Evolutionary conservation across 2,888 invertebrate genomes (phyloP).

Genomic region (Microctonus aethiopoides): DNA sequence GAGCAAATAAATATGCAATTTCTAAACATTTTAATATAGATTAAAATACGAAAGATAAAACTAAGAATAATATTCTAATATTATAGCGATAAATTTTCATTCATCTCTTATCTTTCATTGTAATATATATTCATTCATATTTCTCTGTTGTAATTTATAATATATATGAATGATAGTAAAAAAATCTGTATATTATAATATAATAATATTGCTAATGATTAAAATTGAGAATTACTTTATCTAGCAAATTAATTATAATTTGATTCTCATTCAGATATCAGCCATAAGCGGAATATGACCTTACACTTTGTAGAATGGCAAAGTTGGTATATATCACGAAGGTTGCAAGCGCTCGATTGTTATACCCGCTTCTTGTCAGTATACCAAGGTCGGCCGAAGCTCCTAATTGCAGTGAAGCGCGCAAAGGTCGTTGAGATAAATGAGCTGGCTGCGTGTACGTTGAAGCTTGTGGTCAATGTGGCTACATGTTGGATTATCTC

Average conservation of each 20-base stretch:
- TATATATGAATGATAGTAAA: no score
- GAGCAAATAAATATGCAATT: no score
- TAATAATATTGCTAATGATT: no score
- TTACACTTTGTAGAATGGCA: background rate
- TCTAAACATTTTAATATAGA: no score
- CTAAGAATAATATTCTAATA: no score
- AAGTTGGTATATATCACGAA: slow-evolving; percentile 3
- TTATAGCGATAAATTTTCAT: no score
- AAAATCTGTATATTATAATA: no score
- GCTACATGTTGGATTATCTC: slow-evolving; percentile 19
- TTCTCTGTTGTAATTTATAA: no score
- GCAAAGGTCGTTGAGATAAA: slow-evolving; percentile 41
- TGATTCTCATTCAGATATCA: background rate
- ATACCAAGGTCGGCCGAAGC: slow-evolving; percentile 23
- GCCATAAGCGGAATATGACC: background rate
- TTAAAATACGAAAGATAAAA: no score
- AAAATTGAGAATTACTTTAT: no score
- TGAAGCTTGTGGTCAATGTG: slow-evolving; percentile 13
- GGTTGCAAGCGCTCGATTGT: background rate
- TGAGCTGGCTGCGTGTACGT: slow-evolving; percentile 7
- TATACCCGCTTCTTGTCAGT: background rate
- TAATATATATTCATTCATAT: no score
- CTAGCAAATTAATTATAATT: background rate
- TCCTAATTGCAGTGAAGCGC: slow-evolving; percentile 34
- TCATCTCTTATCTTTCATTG: no score